Conservation (phyloP, 2,797 vertebrate genomes). For the Acanthurus leucopareius region DNA sequence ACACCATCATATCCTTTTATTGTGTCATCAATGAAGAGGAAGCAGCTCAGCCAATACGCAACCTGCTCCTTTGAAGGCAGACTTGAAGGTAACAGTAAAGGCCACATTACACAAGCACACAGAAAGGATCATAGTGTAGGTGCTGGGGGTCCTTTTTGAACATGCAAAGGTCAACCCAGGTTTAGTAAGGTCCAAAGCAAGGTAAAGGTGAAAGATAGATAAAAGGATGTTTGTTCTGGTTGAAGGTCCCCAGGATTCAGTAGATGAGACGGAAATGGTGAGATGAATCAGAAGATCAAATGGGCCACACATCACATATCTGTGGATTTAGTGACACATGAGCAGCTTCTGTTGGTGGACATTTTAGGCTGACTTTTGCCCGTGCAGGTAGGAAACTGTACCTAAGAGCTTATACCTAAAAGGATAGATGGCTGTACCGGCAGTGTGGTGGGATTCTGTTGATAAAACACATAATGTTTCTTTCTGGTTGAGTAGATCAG, state of each 20-base stretch:
- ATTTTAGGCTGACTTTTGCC: neutral
- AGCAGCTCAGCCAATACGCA: conserved; percentile 5
- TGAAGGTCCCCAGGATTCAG: conserved; percentile 43
- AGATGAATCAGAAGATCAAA: conserved; percentile 62
- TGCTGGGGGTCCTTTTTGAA: conserved; percentile 14
- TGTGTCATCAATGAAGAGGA: conserved; percentile 22
- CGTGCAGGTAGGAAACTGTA: conserved; percentile 9
- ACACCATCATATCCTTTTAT: neutral
- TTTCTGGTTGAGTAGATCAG: neutral
- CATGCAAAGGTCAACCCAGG: conserved; percentile 60
- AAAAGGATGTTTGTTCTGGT: conserved; percentile 60
- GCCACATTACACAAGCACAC: conserved; percentile 28
- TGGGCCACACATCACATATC: conserved; percentile 18
- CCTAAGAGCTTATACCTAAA: neutral
- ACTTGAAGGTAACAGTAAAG: conserved; percentile 65
- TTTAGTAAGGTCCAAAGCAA: conserved; percentile 43
- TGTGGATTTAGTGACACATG: conserved; percentile 20
- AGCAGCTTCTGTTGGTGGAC: conserved; percentile 12
- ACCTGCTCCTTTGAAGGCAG: conserved; percentile 41
- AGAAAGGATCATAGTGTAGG: conserved; percentile 36
- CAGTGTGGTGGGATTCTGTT: neutral
- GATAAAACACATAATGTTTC: too few species aligned
- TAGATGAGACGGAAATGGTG: conserved; percentile 57
- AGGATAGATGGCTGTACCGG: neutral
- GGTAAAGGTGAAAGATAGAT: conserved; percentile 55